A percentile compares a stretch with the other conserved stretches of the same genome.
phyloP scores from a whole-genome alignment of 1,140 invertebrate species.

The Cotesia typhae region DNA sequence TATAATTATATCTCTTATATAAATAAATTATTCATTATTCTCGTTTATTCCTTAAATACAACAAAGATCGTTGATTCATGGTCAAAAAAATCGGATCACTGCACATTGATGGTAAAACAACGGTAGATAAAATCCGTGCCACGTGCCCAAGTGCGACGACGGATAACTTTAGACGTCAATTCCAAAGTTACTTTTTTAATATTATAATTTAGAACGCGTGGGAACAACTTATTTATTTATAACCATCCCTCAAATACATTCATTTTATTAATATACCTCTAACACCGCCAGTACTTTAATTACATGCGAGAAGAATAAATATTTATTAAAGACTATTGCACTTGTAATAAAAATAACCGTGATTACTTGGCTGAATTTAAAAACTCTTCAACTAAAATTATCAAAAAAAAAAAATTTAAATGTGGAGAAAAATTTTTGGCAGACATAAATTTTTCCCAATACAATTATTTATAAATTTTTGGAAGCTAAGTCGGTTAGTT shows the following conservation, averaged over 20 bases:
- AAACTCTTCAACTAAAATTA: no score
- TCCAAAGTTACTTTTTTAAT: constrained; percentile 51
- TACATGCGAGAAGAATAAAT: no score
- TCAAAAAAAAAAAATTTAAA: no score
- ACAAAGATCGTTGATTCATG: not conserved
- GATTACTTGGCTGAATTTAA: no score
- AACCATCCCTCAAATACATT: constrained; percentile 48
- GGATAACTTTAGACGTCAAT: constrained; percentile 59
- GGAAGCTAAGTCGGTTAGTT: not conserved
- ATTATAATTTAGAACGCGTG: constrained; percentile 53
- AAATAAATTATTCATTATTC: no score
- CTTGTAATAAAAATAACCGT: no score
- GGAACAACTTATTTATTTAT: constrained; percentile 60
- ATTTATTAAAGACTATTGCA: no score
- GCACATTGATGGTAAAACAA: no score
- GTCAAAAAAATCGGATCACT: not conserved
- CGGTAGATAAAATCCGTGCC: constrained; percentile 29
- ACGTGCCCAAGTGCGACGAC: constrained; percentile 45
- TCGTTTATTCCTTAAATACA: not conserved
- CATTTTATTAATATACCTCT: constrained; percentile 30
- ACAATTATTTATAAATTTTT: constrained; percentile 34
- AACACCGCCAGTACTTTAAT: constrained; percentile 10
- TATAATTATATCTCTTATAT: no score
- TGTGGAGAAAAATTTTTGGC: no score
- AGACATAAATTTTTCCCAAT: no score